phyloP scores from a whole-genome alignment of 2,797 vertebrate genomes.

The Etheostoma nigrum region DNA sequence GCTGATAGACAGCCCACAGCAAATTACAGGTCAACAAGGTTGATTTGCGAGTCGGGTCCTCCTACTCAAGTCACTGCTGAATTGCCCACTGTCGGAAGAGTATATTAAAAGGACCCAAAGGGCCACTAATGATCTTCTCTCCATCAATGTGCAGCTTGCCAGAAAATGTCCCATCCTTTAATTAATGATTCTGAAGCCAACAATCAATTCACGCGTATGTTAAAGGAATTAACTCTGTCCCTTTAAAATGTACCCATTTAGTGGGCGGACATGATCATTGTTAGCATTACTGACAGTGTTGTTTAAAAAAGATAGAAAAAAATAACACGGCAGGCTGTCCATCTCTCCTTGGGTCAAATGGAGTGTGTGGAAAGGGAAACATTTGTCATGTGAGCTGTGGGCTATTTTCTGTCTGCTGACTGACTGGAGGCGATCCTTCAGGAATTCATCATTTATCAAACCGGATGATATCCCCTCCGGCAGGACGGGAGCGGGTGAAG shows the following conservation, averaged over 20 bases:
- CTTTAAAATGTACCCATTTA: conserved; percentile 78
- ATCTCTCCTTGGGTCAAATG: conserved; percentile 67
- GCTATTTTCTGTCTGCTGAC: conserved; percentile 78
- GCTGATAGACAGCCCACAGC: conserved; percentile 68
- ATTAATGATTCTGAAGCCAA: conserved; percentile 82
- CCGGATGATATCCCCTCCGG: conserved; percentile 71
- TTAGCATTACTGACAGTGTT: conserved; percentile 83
- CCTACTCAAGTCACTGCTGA: conserved; percentile 73
- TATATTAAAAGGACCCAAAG: conserved; percentile 84
- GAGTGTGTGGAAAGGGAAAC: conserved; percentile 56
- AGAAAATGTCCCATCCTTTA: conserved; percentile 81
- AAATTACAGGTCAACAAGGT: conserved; percentile 82
- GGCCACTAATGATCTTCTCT: conserved; percentile 82
- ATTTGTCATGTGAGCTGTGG: conserved; percentile 71
- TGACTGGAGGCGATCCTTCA: conserved; percentile 79
- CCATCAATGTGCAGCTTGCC: conserved; percentile 79
- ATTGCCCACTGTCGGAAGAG: conserved; percentile 74
- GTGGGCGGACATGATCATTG: conserved; percentile 77
- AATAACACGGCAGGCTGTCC: conserved; percentile 66
- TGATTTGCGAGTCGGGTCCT: conserved; percentile 78
- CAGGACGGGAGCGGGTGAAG: conserved; percentile 66
- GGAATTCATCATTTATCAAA: conserved; percentile 81
- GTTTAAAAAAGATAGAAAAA: conserved; percentile 66
- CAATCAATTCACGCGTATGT: conserved; percentile 81
- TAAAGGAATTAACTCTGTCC: conserved; percentile 80